Evolutionary conservation across 2,113 vertebrate genomes (phyloP).

Genomic region (Thinocorus orbignyianus): DNA sequence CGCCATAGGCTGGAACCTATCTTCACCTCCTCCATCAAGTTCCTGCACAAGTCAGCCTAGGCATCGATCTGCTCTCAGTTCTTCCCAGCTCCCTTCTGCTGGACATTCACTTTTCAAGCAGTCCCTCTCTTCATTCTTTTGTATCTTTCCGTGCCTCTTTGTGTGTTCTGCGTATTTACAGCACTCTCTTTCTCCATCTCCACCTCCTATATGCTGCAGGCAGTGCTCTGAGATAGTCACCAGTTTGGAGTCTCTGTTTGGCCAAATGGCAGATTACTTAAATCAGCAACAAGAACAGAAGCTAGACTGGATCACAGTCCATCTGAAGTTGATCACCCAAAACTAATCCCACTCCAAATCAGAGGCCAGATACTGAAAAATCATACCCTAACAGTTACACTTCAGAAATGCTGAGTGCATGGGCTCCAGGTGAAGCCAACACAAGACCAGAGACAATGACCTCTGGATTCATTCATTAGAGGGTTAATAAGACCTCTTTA

Average conservation of each 20-base stretch:
- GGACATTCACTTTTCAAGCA: neutral
- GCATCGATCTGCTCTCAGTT: neutral
- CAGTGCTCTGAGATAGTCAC: neutral
- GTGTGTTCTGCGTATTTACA: neutral
- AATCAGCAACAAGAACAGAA: neutral
- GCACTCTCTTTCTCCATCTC: neutral
- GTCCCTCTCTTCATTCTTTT: neutral
- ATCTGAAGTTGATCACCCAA: neutral
- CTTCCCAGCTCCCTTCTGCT: neutral
- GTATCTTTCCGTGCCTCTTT: rapidly evolving
- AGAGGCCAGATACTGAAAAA: neutral
- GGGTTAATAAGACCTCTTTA: neutral
- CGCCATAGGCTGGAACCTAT: neutral
- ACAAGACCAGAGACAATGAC: neutral
- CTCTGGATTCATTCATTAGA: neutral
- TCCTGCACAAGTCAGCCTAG: neutral
- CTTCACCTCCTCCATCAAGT: neutral
- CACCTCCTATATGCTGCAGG: neutral
- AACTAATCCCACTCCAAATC: neutral
- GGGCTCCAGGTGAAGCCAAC: neutral
- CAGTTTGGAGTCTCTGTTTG: neutral
- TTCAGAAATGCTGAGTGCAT: neutral
- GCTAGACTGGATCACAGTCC: neutral
- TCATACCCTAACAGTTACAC: neutral
- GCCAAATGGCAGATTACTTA: neutral